Conservation (phyloP, 2,113 vertebrate species). For the Pseudorectes ferrugineus region DNA sequence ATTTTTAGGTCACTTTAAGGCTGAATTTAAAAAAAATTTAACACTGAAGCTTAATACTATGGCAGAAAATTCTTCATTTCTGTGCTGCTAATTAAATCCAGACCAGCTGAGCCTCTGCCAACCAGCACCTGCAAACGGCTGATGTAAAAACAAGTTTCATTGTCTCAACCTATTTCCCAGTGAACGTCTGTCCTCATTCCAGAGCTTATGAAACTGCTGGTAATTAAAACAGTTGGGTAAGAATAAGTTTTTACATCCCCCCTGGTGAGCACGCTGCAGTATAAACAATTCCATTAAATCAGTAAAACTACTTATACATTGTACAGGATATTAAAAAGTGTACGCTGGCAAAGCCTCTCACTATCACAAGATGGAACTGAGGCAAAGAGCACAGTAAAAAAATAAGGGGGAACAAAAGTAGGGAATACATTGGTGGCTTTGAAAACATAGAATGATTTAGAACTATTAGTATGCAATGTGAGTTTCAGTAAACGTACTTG, state of each 20-base stretch:
- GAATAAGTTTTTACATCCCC: not conserved
- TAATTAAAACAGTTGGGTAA: not conserved
- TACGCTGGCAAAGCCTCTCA: not conserved
- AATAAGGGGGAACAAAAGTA: not conserved
- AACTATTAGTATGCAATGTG: not conserved
- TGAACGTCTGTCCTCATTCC: not conserved
- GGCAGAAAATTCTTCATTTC: not conserved
- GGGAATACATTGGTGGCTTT: not conserved
- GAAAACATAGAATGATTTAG: not conserved
- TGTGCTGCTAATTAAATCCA: not conserved
- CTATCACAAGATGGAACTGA: not conserved
- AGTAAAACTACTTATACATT: not conserved
- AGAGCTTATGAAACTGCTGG: not conserved
- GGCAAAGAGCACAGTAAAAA: not conserved
- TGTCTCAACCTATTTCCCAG: not conserved
- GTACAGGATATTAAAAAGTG: not conserved
- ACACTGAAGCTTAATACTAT: not conserved
- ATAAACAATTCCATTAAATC: not conserved
- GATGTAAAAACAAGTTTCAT: not conserved
- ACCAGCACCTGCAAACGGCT: not conserved
- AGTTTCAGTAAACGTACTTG: not conserved
- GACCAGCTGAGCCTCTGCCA: not conserved
- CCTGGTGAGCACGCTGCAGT: rapidly evolving
- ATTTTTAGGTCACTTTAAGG: not conserved
- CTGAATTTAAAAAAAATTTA: not conserved